Conservation (phyloP, 2,888 invertebrate species). For the Dynastes grantii region DNA sequence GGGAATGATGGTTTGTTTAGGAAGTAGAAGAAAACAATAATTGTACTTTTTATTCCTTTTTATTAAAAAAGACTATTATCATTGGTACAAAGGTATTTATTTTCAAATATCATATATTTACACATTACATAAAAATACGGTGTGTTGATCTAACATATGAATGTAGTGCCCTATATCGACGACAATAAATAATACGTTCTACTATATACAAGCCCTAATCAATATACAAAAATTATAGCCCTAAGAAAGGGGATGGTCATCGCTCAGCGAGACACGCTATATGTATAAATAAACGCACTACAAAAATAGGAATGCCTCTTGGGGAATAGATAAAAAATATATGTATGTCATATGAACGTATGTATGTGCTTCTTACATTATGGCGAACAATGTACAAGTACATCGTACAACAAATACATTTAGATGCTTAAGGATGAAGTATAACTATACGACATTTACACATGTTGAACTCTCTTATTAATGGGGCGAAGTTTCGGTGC, state of each 20-base stretch:
- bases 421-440: slow-evolving; percentile 25
- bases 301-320: slow-evolving; percentile 50
- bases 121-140: slow-evolving; percentile 55
- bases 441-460: slow-evolving; percentile 38
- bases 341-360: slow-evolving; percentile 15
- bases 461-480: slow-evolving; percentile 41
- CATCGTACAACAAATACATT: slow-evolving; percentile 28
- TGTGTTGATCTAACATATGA: slow-evolving; percentile 45
- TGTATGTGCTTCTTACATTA: slow-evolving; percentile 29
- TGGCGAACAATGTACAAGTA: slow-evolving; percentile 31
- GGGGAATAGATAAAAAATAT: slow-evolving; percentile 36
- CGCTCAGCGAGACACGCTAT: slow-evolving; percentile 38
- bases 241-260: slow-evolving; percentile 37
- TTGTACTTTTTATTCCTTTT: slow-evolving; percentile 51
- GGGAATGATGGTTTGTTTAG: not conserved
- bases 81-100: slow-evolving; percentile 64
- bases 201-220: slow-evolving; percentile 46
- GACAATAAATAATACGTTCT: slow-evolving; percentile 50
- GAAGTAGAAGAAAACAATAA: not conserved
- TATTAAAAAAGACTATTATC: slow-evolving; percentile 62
- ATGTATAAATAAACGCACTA: slow-evolving; percentile 49
- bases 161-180: slow-evolving; percentile 51
- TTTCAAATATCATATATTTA: slow-evolving; percentile 59
- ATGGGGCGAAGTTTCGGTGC: slow-evolving; percentile 10
- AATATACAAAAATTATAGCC: slow-evolving; percentile 45